Evolutionary conservation across 2,888 invertebrate species (phyloP).

Genomic region (Protonemura montana): DNA sequence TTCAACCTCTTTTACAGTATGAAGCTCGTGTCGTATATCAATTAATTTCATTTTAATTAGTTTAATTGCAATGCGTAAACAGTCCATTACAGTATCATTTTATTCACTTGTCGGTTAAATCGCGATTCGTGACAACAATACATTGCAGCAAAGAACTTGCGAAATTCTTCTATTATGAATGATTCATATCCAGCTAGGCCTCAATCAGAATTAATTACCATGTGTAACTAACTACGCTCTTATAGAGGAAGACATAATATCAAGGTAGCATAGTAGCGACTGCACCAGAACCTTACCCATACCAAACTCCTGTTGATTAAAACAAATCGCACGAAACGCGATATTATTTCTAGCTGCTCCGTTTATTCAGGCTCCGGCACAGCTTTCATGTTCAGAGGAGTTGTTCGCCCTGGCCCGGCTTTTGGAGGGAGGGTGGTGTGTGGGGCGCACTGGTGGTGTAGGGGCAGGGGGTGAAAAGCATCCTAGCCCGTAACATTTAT

Average conservation of each 20-base stretch:
- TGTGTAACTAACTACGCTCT: not conserved
- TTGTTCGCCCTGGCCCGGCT: not conserved
- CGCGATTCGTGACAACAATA: not conserved
- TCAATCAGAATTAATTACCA: not conserved
- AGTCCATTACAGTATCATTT: not conserved
- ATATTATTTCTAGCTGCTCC: not conserved
- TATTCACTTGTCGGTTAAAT: not conserved
- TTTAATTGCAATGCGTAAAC: conserved; percentile 2
- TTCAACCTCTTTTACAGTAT: not conserved
- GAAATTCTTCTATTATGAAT: not conserved
- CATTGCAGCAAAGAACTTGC: not conserved
- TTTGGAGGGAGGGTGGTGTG: not conserved
- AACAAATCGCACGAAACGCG: not conserved
- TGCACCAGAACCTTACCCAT: not conserved
- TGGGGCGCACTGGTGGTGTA: not conserved
- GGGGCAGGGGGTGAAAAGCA: conserved; percentile 46
- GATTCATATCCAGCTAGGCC: not conserved
- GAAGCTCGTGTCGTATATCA: not conserved
- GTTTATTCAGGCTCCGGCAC: not conserved
- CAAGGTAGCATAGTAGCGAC: not conserved
- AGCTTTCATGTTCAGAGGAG: not conserved
- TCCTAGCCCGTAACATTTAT: conserved; percentile 29
- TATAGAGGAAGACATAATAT: not conserved
- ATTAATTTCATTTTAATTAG: not conserved
- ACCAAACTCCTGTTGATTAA: not conserved